A percentile compares a stretch with the other conserved stretches of the same genome.
Conservation (phyloP, 2,888 invertebrate genomes). For the Gryllus longicercus region DNA sequence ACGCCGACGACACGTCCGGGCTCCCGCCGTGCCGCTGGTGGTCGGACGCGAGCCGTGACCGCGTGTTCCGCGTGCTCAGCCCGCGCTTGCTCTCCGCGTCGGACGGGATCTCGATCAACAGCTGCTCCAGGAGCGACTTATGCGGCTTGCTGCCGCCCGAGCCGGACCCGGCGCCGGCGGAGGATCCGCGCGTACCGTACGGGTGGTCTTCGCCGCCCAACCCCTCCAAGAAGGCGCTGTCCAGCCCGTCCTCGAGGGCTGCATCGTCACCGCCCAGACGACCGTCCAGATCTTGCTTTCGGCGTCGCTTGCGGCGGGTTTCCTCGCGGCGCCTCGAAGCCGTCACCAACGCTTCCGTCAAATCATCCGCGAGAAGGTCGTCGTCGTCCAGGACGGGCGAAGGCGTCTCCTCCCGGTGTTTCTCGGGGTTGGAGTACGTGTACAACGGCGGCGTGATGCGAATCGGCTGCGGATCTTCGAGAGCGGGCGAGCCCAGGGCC, state of each 20-base stretch:
- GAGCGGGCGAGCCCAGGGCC: conserved; percentile 38
- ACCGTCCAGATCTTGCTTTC: conserved; percentile 36
- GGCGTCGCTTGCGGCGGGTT: conserved; percentile 42
- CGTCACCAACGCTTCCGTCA: conserved; percentile 25
- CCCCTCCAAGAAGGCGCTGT: conserved; percentile 26
- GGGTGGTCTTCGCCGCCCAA: conserved; percentile 36
- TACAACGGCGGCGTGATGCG: conserved; percentile 70
- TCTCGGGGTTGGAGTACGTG: conserved; percentile 73
- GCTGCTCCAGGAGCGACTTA: conserved; percentile 66
- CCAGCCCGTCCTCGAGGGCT: conserved; percentile 20
- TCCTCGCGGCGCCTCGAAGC: conserved; percentile 28
- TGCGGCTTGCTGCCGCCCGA: conserved; percentile 25
- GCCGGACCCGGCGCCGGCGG: conserved; percentile 34
- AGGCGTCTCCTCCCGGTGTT: conserved; percentile 54
- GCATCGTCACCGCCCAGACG: conserved; percentile 30
- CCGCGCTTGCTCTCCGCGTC: conserved; percentile 47
- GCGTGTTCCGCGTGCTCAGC: conserved; percentile 45
- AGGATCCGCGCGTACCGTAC: conserved; percentile 39
- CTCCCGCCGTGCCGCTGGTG: conserved; percentile 25
- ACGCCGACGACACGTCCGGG: conserved; percentile 24
- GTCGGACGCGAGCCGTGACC: conserved; percentile 37
- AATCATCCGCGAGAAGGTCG: conserved; percentile 38
- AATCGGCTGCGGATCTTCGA: conserved; percentile 61
- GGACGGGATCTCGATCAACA: conserved; percentile 79
- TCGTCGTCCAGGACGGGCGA: conserved; percentile 37